phyloP scores from a whole-genome alignment of 1,140 invertebrate genomes.

The Notospermus geniculatus region DNA sequence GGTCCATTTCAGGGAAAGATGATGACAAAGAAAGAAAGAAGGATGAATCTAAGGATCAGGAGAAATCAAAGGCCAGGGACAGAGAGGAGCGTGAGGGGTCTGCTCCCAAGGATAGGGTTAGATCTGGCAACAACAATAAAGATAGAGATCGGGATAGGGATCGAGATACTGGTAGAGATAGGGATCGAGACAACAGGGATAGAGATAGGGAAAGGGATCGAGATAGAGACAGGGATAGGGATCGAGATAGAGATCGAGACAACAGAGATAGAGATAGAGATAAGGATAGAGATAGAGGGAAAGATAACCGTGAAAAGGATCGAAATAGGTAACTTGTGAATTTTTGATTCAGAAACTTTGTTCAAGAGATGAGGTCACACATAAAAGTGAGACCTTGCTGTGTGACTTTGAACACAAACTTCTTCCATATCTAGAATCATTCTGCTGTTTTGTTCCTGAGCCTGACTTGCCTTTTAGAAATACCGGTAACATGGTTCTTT shows the following conservation, averaged over 20 bases:
- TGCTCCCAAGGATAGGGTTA: not conserved
- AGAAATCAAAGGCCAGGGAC: no score
- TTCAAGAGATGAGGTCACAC: no score
- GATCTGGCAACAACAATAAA: not conserved
- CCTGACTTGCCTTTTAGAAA: no score
- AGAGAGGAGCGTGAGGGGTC: not conserved
- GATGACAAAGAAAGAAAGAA: no score
- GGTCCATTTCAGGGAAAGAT: no score
- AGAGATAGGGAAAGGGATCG: not conserved
- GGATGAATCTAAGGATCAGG: no score
- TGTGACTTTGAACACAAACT: no score
- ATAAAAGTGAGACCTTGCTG: no score
- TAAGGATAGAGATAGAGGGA: not conserved
- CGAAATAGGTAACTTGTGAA: not conserved
- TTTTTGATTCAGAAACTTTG: not conserved
- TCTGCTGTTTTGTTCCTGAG: no score
- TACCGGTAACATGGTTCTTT: no score
- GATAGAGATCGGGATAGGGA: not conserved
- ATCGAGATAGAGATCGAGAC: not conserved
- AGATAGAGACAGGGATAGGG: not conserved
- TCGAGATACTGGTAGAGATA: no score
- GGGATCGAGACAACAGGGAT: not conserved
- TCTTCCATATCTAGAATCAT: no score
- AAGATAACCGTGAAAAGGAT: not conserved
- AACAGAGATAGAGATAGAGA: not conserved